Conservation (phyloP, 2,888 invertebrate species). For the Drosophila pseudotakahashii region DNA sequence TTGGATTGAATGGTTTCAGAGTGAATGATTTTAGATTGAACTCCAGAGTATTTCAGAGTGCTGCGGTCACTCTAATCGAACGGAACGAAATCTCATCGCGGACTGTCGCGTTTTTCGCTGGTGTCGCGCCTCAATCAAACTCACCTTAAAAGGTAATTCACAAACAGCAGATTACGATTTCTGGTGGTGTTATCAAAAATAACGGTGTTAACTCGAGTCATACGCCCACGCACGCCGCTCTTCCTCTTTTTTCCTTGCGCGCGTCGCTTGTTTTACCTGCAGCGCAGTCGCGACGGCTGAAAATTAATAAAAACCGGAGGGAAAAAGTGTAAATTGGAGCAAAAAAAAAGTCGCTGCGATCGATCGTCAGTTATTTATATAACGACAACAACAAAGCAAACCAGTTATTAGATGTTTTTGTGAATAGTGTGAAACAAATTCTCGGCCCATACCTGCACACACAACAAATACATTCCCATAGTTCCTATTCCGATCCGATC, state of each 20-base stretch:
- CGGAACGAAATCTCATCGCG: constrained; percentile 15
- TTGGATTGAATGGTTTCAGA: too few species aligned
- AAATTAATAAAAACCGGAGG: constrained; percentile 35
- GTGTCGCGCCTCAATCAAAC: constrained; percentile 6
- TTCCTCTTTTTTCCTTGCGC: constrained; percentile 47
- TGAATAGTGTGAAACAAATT: constrained; percentile 48
- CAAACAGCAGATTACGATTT: neutral
- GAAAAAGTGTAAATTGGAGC: constrained; percentile 31
- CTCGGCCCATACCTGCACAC: constrained; percentile 36
- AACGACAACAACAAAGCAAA: constrained; percentile 57
- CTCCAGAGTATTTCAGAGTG: too few species aligned
- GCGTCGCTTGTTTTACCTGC: constrained; percentile 60
- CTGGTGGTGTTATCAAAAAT: neutral
- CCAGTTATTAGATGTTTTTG: constrained; percentile 59
- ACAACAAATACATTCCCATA: constrained; percentile 34
- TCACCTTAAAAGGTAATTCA: constrained; percentile 2
- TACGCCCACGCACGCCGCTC: constrained; percentile 14
- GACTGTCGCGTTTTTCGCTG: constrained; percentile 6
- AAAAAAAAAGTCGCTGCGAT: constrained; percentile 14
- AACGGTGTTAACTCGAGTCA: neutral
- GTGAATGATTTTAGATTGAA: too few species aligned
- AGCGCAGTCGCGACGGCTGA: constrained; percentile 50
- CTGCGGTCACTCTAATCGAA: constrained; percentile 2
- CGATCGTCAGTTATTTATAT: constrained; percentile 20
- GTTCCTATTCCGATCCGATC: constrained; percentile 18